phyloP scores from a whole-genome alignment of 2,797 vertebrate species.

The Sebastes ruberrimus region DNA sequence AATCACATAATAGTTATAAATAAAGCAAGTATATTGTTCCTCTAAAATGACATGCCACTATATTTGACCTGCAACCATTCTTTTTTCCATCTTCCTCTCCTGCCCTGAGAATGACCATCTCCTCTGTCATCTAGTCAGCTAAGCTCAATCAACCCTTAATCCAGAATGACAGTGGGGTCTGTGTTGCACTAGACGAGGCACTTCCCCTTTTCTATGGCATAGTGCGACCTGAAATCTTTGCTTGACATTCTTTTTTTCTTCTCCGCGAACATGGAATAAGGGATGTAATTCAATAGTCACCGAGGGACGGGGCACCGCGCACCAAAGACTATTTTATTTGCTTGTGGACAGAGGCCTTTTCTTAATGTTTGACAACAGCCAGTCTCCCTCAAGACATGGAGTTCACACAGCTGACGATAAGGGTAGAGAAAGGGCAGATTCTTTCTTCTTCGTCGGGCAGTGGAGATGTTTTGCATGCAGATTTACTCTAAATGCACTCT shows the following conservation, averaged over 20 bases:
- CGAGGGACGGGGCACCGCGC: slow-evolving; percentile 55
- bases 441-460: slow-evolving; percentile 12
- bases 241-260: slow-evolving; percentile 64
- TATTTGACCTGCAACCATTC: slow-evolving; percentile 26
- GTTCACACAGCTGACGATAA: slow-evolving; percentile 43
- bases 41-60: slow-evolving; percentile 6
- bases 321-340: slow-evolving; percentile 61
- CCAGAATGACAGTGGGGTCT: slow-evolving; percentile 66
- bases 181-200: slow-evolving; percentile 58
- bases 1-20: background rate
- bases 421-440: slow-evolving; percentile 26
- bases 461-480: slow-evolving; percentile 26
- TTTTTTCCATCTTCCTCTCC: background rate
- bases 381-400: slow-evolving; percentile 44
- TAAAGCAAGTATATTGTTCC: background rate
- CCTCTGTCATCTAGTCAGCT: slow-evolving; percentile 68
- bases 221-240: slow-evolving; percentile 72
- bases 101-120: slow-evolving; percentile 68
- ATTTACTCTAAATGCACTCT: slow-evolving; percentile 30
- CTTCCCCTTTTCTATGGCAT: slow-evolving; percentile 61
- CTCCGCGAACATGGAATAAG: slow-evolving; percentile 54
- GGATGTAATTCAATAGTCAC: slow-evolving; percentile 76
- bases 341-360: slow-evolving; percentile 57
- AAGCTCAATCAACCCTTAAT: slow-evolving; percentile 70
- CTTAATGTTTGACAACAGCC: slow-evolving; percentile 58